Evolutionary conservation across 2,797 vertebrate species (phyloP).

Genomic region (Chrosomus eos): DNA sequence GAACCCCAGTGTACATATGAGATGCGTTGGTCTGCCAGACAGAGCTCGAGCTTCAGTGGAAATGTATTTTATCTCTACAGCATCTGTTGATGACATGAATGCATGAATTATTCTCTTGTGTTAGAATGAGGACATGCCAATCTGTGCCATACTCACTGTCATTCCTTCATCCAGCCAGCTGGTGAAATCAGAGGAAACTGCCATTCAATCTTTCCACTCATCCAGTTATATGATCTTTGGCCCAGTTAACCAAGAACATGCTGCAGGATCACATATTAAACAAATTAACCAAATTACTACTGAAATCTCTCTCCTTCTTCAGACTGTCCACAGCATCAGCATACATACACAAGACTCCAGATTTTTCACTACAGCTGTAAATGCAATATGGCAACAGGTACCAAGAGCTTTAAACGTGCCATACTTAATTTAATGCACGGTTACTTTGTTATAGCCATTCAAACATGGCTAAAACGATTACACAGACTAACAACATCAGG

Average conservation of each 20-base stretch:
- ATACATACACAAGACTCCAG: slow-evolving; percentile 62
- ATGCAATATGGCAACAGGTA: slow-evolving; percentile 54
- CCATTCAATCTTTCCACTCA: neutral
- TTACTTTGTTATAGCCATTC: slow-evolving; percentile 76
- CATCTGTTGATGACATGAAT: slow-evolving; percentile 40
- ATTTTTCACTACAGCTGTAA: slow-evolving; percentile 74
- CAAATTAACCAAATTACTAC: neutral
- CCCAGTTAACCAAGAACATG: neutral
- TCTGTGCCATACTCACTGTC: slow-evolving; percentile 33
- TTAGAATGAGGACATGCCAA: slow-evolving; percentile 44
- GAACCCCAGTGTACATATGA: neutral
- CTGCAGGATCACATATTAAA: slow-evolving; percentile 5
- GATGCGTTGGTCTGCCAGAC: slow-evolving; percentile 11
- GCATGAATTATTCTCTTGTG: slow-evolving; percentile 36
- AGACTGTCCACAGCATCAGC: neutral
- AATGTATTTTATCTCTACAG: slow-evolving; percentile 37
- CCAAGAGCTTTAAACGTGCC: slow-evolving; percentile 75
- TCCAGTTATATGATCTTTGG: neutral
- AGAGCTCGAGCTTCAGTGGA: slow-evolving; percentile 12
- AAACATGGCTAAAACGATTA: slow-evolving; percentile 73
- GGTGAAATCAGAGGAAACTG: slow-evolving; percentile 40
- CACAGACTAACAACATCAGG: slow-evolving; percentile 76
- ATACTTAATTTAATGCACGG: slow-evolving; percentile 70
- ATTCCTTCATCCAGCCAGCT: slow-evolving; percentile 40
- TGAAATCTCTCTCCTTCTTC: slow-evolving; percentile 12